Evolutionary conservation across 2,113 vertebrate genomes (phyloP).

Genomic region (Saccopteryx leptura): DNA sequence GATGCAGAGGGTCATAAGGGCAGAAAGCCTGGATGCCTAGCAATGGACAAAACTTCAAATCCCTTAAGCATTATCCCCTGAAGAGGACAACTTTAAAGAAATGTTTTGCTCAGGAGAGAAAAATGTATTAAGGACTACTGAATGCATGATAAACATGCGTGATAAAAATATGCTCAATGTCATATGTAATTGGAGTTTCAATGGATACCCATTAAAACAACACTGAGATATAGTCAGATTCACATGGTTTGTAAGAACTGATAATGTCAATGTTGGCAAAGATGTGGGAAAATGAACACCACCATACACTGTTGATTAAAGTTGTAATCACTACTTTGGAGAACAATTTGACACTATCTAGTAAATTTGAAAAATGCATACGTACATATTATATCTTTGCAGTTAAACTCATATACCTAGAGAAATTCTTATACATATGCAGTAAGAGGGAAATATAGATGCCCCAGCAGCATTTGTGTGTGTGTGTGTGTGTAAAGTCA

Average conservation of each 20-base stretch:
- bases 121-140: background rate
- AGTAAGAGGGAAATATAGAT: background rate
- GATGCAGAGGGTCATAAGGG: too few species aligned
- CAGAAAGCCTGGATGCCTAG: too few species aligned
- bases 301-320: background rate
- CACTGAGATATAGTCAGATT: background rate
- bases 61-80: too few species aligned
- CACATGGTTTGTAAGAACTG: background rate
- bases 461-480: background rate
- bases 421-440: background rate
- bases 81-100: background rate
- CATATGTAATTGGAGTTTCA: background rate
- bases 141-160: background rate
- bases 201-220: background rate
- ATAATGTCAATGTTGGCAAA: background rate
- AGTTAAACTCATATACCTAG: background rate
- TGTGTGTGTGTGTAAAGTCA: background rate
- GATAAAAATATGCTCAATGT: background rate
- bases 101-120: background rate
- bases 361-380: constrained; percentile 41
- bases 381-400: background rate
- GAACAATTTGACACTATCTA: background rate
- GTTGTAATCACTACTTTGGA: background rate
- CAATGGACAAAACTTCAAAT: too few species aligned
- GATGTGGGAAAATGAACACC: background rate